Percentiles rank a stretch among this genome's conserved stretches.
Conservation (phyloP, 64 coral and sea anemone genomes). For the Pocillopora verrucosa region DNA sequence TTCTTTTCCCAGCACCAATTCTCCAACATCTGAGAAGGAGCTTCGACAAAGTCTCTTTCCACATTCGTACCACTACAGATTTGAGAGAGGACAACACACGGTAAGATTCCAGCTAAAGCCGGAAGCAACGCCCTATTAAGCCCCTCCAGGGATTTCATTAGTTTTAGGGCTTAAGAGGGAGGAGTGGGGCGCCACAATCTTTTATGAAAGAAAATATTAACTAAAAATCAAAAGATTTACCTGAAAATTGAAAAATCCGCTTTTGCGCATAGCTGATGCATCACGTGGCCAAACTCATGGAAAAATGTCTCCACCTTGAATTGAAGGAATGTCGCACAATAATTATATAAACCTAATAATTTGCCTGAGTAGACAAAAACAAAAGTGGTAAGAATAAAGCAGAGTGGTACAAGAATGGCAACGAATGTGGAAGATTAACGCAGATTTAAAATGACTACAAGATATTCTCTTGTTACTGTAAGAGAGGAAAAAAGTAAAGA, state of each 20-base stretch:
- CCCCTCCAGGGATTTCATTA: too few species aligned
- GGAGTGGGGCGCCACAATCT: too few species aligned
- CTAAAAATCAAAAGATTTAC: constrained; percentile 27
- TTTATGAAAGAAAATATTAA: too few species aligned
- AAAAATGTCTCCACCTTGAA: constrained; percentile 97
- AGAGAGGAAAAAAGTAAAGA: too few species aligned
- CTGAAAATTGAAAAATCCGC: constrained; percentile 89
- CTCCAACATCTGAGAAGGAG: constrained; percentile 99
- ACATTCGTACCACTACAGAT: constrained; percentile 81
- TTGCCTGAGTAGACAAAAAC: too few species aligned
- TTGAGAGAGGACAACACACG: not conserved
- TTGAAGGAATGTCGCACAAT: not conserved
- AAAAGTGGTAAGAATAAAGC: too few species aligned
- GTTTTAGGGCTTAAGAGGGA: too few species aligned
- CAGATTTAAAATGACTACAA: too few species aligned
- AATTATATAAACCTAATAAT: not conserved
- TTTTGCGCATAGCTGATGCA: constrained; percentile 92
- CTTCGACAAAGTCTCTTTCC: constrained; percentile 98
- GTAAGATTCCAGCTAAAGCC: not conserved
- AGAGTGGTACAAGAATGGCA: too few species aligned
- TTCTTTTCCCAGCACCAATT: constrained; percentile 99
- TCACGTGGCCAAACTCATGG: constrained; percentile 99
- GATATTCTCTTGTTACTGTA: too few species aligned
- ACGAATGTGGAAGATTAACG: too few species aligned
- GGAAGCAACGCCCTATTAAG: not conserved